Percentiles rank a stretch among this genome's conserved stretches.
phyloP scores from a whole-genome alignment of 2,113 vertebrate species.

The Thermophis baileyi region DNA sequence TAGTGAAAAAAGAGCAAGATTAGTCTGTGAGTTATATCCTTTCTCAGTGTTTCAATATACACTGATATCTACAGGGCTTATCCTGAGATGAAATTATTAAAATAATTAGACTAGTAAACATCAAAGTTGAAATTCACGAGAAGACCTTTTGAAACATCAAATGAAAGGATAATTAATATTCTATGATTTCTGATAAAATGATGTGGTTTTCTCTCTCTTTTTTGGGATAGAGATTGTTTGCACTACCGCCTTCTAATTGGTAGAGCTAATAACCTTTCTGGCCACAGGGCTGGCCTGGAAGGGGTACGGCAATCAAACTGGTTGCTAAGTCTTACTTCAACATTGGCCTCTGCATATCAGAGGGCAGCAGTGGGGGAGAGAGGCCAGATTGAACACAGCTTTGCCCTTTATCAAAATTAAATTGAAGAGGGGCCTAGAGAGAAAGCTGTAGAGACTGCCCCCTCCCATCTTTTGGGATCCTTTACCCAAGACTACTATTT shows the following conservation, averaged over 20 bases:
- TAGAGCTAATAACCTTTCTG: background rate
- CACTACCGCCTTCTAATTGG: background rate
- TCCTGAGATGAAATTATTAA: background rate
- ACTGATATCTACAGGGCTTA: background rate
- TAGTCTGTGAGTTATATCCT: conserved; percentile 23
- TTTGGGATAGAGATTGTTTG: background rate
- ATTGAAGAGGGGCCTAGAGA: background rate
- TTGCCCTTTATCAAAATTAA: background rate
- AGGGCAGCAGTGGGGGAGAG: background rate
- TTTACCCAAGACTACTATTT: background rate
- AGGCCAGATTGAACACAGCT: background rate
- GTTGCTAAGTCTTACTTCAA: background rate
- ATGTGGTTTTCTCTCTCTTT: background rate
- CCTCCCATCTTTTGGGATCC: background rate
- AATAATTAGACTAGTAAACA: background rate
- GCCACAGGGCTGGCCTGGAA: background rate
- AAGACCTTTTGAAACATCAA: background rate
- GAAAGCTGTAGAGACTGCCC: background rate
- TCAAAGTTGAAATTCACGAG: background rate
- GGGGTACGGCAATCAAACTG: background rate
- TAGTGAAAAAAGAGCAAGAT: background rate
- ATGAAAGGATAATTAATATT: background rate
- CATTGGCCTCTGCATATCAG: background rate
- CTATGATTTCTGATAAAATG: background rate
- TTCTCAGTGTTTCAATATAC: background rate